These are phyloP conservation scores for Hydrotaea cyrtoneurina DNA, from an alignment of 2,888 invertebrate genomes.

Conservation along the genomic window DNA sequence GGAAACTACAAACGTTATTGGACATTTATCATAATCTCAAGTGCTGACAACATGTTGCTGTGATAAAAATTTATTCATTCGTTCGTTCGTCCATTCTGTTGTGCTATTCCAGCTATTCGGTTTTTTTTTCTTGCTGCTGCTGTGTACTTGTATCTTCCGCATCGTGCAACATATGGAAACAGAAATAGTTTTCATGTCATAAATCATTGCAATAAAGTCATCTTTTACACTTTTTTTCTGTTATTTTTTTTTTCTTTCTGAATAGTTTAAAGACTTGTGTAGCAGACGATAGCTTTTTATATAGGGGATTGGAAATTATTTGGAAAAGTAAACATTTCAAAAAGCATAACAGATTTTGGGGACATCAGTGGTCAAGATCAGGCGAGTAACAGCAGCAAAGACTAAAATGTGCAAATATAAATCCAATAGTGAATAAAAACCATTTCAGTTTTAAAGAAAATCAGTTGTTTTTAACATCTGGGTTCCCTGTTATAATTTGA, in stretches of 20 bases:
- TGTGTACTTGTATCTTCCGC: conserved; percentile 8
- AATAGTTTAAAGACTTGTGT: not conserved
- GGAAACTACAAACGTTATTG: conserved; percentile 48
- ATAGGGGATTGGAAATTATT: not conserved
- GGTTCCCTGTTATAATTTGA: too few species aligned
- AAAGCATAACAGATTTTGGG: not conserved
- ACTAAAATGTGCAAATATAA: too few species aligned
- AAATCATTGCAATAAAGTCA: conserved; percentile 29
- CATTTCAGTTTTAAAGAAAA: too few species aligned
- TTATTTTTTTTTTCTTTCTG: not conserved
- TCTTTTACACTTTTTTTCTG: conserved; percentile 1
- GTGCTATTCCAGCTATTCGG: not conserved
- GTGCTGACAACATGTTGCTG: conserved; percentile 61
- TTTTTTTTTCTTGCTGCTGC: not conserved
- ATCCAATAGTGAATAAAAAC: too few species aligned
- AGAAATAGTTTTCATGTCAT: conserved; percentile 27
- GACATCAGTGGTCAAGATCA: too few species aligned
- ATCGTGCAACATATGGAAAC: conserved; percentile 31
- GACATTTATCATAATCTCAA: conserved; percentile 63
- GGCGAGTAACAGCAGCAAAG: too few species aligned
- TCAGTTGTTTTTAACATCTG: too few species aligned
- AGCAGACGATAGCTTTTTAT: not conserved
- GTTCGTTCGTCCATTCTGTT: too few species aligned
- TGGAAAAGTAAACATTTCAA: not conserved
- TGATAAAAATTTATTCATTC: conserved; percentile 62